phyloP scores from a whole-genome alignment of 2,113 vertebrate species.

The human region DNA sequence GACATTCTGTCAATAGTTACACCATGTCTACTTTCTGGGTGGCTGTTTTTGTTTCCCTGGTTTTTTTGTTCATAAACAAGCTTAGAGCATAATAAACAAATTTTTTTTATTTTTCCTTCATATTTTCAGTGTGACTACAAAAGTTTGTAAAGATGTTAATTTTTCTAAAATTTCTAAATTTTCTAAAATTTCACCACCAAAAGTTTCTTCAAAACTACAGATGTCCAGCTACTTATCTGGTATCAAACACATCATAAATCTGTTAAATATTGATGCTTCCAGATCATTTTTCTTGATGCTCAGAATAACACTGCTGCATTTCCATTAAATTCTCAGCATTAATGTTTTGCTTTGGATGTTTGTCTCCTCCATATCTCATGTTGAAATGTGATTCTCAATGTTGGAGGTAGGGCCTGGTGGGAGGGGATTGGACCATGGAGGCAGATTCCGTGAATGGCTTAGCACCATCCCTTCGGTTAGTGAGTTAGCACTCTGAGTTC shows the following conservation, averaged over 20 bases:
- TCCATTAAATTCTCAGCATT: not conserved
- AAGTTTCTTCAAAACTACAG: not conserved
- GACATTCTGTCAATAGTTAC: not conserved
- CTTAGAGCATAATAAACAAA: not conserved
- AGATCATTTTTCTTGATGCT: not conserved
- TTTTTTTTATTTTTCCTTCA: not conserved
- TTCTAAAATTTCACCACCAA: not conserved
- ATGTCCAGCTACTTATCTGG: not conserved
- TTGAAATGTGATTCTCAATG: too few species aligned
- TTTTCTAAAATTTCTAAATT: not conserved
- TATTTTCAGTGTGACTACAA: not conserved
- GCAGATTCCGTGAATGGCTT: too few species aligned
- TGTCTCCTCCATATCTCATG: too few species aligned
- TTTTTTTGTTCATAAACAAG: not conserved
- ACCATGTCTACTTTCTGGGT: not conserved
- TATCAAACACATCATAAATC: not conserved
- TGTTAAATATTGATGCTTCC: not conserved
- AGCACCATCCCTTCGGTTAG: too few species aligned
- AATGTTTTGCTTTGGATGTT: too few species aligned
- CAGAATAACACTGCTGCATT: not conserved
- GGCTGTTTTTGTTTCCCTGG: not conserved
- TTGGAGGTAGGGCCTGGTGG: too few species aligned
- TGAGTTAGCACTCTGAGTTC: too few species aligned
- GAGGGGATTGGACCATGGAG: too few species aligned
- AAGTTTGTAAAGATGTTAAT: not conserved